These are phyloP conservation scores for Caenorhabditis panamensis DNA, from an alignment of 2,888 invertebrate genomes.

Conservation along the genomic window DNA sequence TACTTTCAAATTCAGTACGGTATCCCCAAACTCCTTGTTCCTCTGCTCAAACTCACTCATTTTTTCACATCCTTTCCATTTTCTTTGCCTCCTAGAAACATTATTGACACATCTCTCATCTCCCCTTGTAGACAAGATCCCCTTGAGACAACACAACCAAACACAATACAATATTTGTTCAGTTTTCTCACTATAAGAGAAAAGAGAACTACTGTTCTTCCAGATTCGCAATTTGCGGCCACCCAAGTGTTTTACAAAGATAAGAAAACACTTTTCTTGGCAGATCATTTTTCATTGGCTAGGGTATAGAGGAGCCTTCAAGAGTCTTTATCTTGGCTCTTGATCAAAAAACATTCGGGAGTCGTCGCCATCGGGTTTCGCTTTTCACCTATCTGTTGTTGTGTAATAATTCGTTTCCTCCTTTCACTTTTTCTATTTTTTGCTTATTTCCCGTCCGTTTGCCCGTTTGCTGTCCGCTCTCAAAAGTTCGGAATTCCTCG, in stretches of 20 bases:
- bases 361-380: background rate
- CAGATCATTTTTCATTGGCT: constrained; percentile 55
- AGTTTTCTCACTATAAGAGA: constrained; percentile 24
- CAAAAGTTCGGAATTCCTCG: constrained; percentile 10
- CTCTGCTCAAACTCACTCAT: no score
- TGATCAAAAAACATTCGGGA: constrained; percentile 32
- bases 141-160: no score
- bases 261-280: constrained; percentile 54
- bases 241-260: background rate
- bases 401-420: constrained; percentile 16
- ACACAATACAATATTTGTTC: constrained; percentile 38
- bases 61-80: no score
- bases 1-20: no score
- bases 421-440: background rate
- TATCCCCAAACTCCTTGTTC: background rate
- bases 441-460: background rate
- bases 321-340: no score
- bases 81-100: constrained; percentile 18
- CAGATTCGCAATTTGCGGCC: background rate
- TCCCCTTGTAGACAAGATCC: background rate
- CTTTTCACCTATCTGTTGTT: constrained; percentile 18
- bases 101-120: constrained; percentile 40
- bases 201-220: constrained; percentile 46
- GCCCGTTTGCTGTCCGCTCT: background rate
- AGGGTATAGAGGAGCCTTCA: no score